Base-by-base conservation (phyloP, 2,797 vertebrate genomes). In the Malacoctenus gilli region DNA sequence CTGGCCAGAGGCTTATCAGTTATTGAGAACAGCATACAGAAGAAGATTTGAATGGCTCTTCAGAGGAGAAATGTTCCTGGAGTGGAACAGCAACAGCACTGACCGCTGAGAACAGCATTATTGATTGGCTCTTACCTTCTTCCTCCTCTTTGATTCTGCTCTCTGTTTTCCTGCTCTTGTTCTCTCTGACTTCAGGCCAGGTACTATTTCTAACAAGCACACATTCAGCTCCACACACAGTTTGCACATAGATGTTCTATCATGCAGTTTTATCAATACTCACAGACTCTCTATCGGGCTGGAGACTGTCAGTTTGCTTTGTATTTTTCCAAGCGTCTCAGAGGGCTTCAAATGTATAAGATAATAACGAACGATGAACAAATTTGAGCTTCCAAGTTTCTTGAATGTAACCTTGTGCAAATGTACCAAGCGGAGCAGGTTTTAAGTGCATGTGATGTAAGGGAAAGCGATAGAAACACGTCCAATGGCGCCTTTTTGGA, bases 51-150 rank as follows among this genome's bases (percentile, higher is more conserved):
- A 76, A 69, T 81, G 62, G 51, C 55, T 72, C 40, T 75, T 72
- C 40, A 63, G 56, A 72, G 68, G 58, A 39, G 28, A 70, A 80
- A 73, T 48, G 63, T 58, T 34, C 53, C 64, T 69, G 51, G 71
- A 59, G 52, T 62, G 40, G 44, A 77, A 36, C 41, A 30, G 56
- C 61, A 77, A 36, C 41, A 30, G 56, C 61, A 39, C 37, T 57
- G 61, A 64, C 74, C 59, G 63, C 52, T n/a, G 68, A 38, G 79
- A 78, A 62, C 42, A 21, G 41, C 28, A 76, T 75, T 67, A 85
- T 84, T 65, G 72, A 82, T 93, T 84, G 77, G 91, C 89, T 62
- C 87, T 93, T 83, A 40, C 55, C 52, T 40, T 47, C 40, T 38
- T 42, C 16, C 43, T 63, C 68, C 77, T 64, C 64, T 79, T 62